A percentile compares a stretch with the other conserved stretches of the same genome.
Evolutionary conservation across 2,888 invertebrate species (phyloP).

Genomic region (Athalia circularis): DNA sequence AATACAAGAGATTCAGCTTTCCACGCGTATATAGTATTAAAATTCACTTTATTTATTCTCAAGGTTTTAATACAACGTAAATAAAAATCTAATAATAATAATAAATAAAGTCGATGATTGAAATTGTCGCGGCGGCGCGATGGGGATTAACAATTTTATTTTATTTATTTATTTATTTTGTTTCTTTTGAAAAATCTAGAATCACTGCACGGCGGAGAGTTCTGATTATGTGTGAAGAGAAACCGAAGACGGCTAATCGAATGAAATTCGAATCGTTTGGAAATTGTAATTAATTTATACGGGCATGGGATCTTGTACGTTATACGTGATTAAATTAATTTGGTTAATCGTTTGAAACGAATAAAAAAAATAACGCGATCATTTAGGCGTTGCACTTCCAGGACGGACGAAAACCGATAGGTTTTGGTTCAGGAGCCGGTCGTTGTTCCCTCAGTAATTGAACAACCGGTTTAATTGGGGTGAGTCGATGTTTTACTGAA

Average conservation of each 20-base stretch:
- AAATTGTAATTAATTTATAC: not conserved
- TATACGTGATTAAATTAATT: too few relatives aligned
- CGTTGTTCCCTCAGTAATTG: slow-evolving; percentile 54
- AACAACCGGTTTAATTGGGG: slow-evolving; percentile 51
- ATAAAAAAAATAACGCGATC: too few relatives aligned
- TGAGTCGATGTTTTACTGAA: slow-evolving; percentile 1
- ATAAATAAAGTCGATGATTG: not conserved
- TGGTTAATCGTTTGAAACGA: too few relatives aligned
- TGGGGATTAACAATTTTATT: not conserved
- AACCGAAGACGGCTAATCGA: slow-evolving; percentile 1
- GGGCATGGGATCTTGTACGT: too few relatives aligned
- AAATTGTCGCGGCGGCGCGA: too few relatives aligned
- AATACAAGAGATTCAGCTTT: too few relatives aligned
- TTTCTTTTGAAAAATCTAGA: not conserved
- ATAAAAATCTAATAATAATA: too few relatives aligned
- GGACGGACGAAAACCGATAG: slow-evolving; percentile 59
- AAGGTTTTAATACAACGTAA: too few relatives aligned
- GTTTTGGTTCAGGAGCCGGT: slow-evolving; percentile 46
- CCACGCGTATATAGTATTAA: too few relatives aligned
- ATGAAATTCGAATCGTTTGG: not conserved
- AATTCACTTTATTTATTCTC: too few relatives aligned
- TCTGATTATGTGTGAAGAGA: slow-evolving; percentile 27
- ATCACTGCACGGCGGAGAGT: not conserved
- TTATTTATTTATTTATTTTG: not conserved
- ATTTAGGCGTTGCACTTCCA: slow-evolving; percentile 54